Evolutionary conservation across 2,797 vertebrate species (phyloP).

Genomic region (Alauda arvensis): DNA sequence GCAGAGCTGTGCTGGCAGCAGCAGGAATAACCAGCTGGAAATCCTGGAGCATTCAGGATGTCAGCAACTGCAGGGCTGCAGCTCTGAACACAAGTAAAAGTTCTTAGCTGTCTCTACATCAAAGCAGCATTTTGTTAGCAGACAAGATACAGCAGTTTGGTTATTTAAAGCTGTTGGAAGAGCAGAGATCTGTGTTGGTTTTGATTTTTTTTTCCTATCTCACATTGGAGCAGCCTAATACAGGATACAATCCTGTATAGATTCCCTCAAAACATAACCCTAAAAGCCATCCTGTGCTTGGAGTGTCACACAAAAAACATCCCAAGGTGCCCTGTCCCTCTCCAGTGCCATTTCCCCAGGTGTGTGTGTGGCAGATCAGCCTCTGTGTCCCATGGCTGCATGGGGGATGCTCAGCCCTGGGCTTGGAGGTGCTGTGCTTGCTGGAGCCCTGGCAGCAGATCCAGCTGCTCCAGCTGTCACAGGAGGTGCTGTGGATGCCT

Average conservation of each 20-base stretch:
- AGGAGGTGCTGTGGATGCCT: not conserved
- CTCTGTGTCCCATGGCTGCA: not conserved
- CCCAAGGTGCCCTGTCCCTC: not conserved
- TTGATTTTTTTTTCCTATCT: not conserved
- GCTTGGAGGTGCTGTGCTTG: not conserved
- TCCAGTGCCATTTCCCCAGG: fast-evolving
- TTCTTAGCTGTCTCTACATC: not conserved
- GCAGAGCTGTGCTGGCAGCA: not conserved
- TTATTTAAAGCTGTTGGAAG: not conserved
- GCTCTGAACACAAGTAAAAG: fast-evolving
- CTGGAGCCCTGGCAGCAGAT: not conserved
- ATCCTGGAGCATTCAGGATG: not conserved
- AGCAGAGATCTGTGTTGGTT: not conserved
- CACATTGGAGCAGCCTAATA: not conserved
- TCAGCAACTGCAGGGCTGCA: not conserved
- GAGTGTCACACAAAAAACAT: not conserved
- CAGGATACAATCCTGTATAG: not conserved
- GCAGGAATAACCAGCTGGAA: not conserved
- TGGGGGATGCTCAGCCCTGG: not conserved
- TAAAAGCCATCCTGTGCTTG: fast-evolving
- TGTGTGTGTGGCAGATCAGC: fast-evolving
- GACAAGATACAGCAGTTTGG: not conserved
- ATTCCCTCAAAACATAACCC: not conserved
- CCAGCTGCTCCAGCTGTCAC: not conserved
- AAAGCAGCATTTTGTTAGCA: constrained; percentile 15